Conservation (phyloP, 2,797 vertebrate species). For the Artibeus jamaicensis region DNA sequence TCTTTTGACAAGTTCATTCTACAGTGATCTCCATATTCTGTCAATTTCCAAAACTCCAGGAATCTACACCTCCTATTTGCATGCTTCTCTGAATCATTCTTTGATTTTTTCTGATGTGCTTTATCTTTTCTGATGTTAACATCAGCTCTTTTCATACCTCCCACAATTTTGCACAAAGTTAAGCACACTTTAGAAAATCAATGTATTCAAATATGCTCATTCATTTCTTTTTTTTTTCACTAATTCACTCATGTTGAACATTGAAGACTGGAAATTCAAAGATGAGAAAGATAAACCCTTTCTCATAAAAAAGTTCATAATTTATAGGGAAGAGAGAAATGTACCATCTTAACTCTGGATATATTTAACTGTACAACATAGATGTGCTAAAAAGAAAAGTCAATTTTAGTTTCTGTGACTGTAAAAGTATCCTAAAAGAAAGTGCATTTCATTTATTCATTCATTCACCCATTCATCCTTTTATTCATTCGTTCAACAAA, state of each 20-base stretch:
- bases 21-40: background rate
- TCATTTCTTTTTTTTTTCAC: background rate
- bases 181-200: background rate
- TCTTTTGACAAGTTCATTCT: background rate
- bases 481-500: background rate
- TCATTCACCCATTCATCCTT: background rate
- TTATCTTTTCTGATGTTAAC: background rate
- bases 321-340: background rate
- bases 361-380: background rate
- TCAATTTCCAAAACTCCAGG: background rate
- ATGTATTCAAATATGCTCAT: background rate
- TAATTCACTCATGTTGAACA: background rate
- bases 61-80: background rate
- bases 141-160: background rate
- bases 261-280: background rate
- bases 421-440: background rate
- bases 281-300: background rate
- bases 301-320: background rate
- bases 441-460: background rate
- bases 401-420: background rate
- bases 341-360: background rate
- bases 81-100: background rate
- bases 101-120: background rate
- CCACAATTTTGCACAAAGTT: background rate
- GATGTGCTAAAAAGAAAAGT: background rate